Percentiles rank a stretch among this genome's conserved stretches.
These are phyloP conservation scores for Dasyurus viverrinus DNA, from an alignment of 2,113 vertebrate genomes.

Conservation along the genomic window DNA sequence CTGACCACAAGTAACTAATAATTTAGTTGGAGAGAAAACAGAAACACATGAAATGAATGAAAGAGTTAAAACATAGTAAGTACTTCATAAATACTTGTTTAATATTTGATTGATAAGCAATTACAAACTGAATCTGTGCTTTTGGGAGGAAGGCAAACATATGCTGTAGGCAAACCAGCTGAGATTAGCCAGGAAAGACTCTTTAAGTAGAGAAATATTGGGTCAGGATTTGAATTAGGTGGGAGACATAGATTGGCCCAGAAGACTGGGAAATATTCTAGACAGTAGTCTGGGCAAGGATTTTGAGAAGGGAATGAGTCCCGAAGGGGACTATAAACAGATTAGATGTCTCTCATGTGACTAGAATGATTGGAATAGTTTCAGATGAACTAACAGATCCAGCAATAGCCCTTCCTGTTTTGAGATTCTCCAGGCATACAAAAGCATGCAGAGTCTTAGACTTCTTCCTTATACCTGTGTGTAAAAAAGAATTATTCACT, in stretches of 20 bases:
- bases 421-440: background rate
- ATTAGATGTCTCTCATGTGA: background rate
- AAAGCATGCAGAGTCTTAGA: background rate
- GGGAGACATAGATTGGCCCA: background rate
- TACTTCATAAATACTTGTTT: background rate
- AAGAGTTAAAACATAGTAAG: background rate
- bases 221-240: background rate
- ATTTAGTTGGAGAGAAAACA: conserved; percentile 20
- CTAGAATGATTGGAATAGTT: background rate
- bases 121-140: background rate
- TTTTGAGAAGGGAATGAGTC: background rate
- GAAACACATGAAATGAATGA: conserved; percentile 1
- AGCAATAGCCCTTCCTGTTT: background rate
- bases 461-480: background rate
- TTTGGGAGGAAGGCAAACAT: background rate
- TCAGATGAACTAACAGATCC: background rate
- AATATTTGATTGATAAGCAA: background rate
- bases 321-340: background rate
- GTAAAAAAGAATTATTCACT: background rate
- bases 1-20: background rate
- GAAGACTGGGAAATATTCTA: background rate
- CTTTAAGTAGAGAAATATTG: background rate
- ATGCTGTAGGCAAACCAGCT: background rate
- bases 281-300: background rate
- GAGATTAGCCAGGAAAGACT: background rate